Evolutionary conservation across 2,888 invertebrate genomes (phyloP).

Genomic region (Lutraria lutraria): DNA sequence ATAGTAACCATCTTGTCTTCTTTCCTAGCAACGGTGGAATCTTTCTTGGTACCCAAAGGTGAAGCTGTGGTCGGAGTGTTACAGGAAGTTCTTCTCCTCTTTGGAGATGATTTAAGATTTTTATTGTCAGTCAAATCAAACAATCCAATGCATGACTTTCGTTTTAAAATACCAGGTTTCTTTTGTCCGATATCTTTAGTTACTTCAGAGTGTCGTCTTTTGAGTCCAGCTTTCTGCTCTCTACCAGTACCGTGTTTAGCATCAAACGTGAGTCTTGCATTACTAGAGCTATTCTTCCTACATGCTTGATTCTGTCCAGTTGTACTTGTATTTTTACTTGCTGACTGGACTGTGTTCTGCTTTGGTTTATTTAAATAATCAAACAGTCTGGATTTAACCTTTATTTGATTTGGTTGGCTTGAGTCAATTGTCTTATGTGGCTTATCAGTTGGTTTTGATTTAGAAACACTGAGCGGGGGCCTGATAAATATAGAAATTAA

Average conservation of each 20-base stretch:
- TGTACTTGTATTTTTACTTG: neutral
- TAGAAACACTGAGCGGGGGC: neutral
- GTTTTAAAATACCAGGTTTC: slow-evolving; percentile 65
- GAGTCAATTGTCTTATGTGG: neutral
- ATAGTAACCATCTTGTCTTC: neutral
- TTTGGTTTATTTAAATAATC: slow-evolving; percentile 52
- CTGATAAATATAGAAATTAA: slow-evolving; percentile 6
- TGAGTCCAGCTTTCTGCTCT: slow-evolving; percentile 27
- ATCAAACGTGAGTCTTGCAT: neutral
- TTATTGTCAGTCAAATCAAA: slow-evolving; percentile 40
- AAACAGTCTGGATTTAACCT: slow-evolving; percentile 61
- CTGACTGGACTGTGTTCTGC: neutral
- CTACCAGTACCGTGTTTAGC: neutral
- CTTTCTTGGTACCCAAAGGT: neutral
- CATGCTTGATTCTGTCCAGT: neutral
- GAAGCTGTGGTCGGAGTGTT: neutral
- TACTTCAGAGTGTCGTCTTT: slow-evolving; percentile 59
- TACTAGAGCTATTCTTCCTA: neutral
- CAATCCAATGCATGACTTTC: slow-evolving; percentile 65
- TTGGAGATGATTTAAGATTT: neutral
- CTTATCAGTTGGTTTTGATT: slow-evolving; percentile 12
- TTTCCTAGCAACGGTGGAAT: neutral
- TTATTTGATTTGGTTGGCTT: neutral
- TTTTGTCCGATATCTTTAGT: neutral
- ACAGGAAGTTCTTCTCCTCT: neutral